A percentile compares a stretch with the other conserved stretches of the same genome.
These are phyloP conservation scores for Tineola bisselliella DNA, from an alignment of 2,888 invertebrate genomes.

Conservation along the genomic window DNA sequence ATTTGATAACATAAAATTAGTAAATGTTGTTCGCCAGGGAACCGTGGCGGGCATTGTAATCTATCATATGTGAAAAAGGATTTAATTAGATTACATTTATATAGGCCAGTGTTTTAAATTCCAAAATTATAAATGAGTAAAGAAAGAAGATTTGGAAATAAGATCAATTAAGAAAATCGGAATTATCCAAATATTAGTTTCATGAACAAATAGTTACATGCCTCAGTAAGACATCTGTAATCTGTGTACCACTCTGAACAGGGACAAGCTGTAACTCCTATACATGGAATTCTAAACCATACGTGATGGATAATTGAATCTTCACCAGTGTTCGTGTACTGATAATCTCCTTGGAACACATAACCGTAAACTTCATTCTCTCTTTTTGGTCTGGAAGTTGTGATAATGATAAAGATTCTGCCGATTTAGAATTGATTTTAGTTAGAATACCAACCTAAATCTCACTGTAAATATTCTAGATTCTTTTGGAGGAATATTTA, in stretches of 20 bases:
- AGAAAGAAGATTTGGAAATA: no score
- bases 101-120: no score
- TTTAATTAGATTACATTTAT: no score
- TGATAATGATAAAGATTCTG: no score
- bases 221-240: constrained; percentile 52
- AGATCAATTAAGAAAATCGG: no score
- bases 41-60: constrained; percentile 56
- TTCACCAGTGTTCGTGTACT: constrained; percentile 28
- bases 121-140: no score
- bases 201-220: constrained; percentile 17
- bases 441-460: constrained; percentile 32
- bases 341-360: constrained; percentile 50
- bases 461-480: constrained; percentile 52
- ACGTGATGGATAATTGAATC: constrained; percentile 38
- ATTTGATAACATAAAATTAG: constrained; percentile 53
- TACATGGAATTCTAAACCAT: constrained; percentile 55
- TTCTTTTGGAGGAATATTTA: constrained; percentile 47
- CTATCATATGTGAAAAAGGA: no score
- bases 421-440: no score
- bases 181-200: no score
- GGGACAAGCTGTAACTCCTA: constrained; percentile 51
- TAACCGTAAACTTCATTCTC: constrained; percentile 47
- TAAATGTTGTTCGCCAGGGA: constrained; percentile 44
- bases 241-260: constrained; percentile 49
- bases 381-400: constrained; percentile 48